These are phyloP conservation scores for Colossoma macropomum DNA, from an alignment of 2,113 vertebrate genomes.

Conservation along the genomic window DNA sequence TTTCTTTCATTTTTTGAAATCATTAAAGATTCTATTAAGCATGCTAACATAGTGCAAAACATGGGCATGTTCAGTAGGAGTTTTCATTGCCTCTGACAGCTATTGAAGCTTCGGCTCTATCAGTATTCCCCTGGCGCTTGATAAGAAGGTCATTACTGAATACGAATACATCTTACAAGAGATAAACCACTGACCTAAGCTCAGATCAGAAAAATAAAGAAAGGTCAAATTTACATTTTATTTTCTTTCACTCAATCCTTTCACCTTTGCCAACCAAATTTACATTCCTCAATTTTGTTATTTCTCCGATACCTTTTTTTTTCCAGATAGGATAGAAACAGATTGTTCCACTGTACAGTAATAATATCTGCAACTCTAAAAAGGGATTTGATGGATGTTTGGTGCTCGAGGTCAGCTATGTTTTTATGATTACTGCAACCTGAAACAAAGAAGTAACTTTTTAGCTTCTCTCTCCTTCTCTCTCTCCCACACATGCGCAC, in stretches of 20 bases:
- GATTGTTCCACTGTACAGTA: neutral
- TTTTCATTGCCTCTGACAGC: conserved; percentile 48
- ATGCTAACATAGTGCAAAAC: conserved; percentile 23
- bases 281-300: conserved; percentile 14
- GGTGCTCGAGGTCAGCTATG: conserved; percentile 2
- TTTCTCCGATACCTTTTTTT: neutral
- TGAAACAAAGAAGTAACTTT: conserved; percentile 2
- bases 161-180: conserved; percentile 46
- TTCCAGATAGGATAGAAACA: neutral
- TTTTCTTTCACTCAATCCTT: conserved; percentile 29
- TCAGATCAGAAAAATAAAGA: conserved; percentile 52
- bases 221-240: conserved; percentile 61
- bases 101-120: conserved; percentile 43
- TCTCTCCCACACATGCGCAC: neutral
- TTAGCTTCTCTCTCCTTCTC: neutral
- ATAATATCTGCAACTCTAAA: neutral
- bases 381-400: neutral
- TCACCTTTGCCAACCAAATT: conserved; percentile 11
- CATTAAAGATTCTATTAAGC: conserved; percentile 11
- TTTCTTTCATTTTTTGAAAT: conserved; percentile 3
- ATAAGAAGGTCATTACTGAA: conserved; percentile 57
- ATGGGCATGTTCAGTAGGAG: conserved; percentile 26
- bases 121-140: conserved; percentile 52
- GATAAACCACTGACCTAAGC: conserved; percentile 51
- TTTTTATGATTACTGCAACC: conserved; percentile 1